Conservation (phyloP, 2,888 invertebrate species). For the Drosophila anomelani region DNA sequence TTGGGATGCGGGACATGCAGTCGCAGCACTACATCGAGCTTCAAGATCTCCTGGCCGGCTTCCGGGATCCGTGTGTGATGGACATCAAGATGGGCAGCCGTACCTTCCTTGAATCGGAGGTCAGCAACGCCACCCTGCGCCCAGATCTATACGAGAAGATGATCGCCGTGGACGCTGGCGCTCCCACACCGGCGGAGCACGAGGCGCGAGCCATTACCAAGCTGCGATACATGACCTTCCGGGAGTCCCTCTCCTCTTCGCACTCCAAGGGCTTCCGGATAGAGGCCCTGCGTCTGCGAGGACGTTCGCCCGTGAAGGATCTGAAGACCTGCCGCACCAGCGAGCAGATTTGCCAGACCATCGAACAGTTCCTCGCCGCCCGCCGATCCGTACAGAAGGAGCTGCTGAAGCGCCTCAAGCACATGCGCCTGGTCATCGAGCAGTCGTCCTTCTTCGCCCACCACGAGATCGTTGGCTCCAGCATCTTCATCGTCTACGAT, state of each 20-base stretch:
- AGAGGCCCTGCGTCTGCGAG: conserved; percentile 96
- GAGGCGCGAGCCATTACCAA: conserved; percentile 94
- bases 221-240: conserved; percentile 97
- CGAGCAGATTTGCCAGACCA: conserved; percentile 90
- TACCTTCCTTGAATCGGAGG: conserved; percentile 98
- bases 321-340: conserved; percentile 93
- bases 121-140: conserved; percentile 93
- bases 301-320: conserved; percentile 93
- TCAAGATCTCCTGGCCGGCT: conserved; percentile 96
- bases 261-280: conserved; percentile 97
- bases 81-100: conserved; percentile 98
- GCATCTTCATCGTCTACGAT: conserved; percentile 97
- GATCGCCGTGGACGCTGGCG: conserved; percentile 94
- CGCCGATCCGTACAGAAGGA: conserved; percentile 88
- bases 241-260: conserved; percentile 96
- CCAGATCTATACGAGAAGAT: conserved; percentile 97
- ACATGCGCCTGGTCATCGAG: conserved; percentile 92
- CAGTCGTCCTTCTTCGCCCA: conserved; percentile 92
- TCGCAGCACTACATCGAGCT: conserved; percentile 95
- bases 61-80: conserved; percentile 96
- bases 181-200: conserved; percentile 94
- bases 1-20: conserved; percentile 91
- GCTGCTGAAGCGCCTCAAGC: conserved; percentile 90
- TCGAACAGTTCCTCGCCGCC: conserved; percentile 90
- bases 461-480: conserved; percentile 97